A percentile compares a stretch with the other conserved stretches of the same genome.
Evolutionary conservation across 2,797 vertebrate species (phyloP).

Genomic region (Lithobates sylvaticus): DNA sequence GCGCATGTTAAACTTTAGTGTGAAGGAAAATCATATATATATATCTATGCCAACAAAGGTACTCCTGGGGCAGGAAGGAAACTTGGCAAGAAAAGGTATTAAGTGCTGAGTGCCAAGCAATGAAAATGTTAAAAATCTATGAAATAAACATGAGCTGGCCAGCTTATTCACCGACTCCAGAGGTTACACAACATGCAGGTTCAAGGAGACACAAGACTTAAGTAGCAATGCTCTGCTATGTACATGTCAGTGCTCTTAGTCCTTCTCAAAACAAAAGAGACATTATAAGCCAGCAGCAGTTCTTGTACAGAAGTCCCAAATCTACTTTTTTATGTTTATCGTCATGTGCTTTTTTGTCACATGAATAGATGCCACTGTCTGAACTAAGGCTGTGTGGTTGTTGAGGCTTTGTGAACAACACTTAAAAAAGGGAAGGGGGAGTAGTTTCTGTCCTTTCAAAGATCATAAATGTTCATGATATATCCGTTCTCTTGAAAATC

Average conservation of each 20-base stretch:
- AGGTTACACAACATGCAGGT: slow-evolving; percentile 35
- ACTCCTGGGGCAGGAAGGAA: slow-evolving; percentile 41
- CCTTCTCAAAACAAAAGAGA: not conserved
- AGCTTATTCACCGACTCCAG: not conserved
- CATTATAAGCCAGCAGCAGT: slow-evolving; percentile 1
- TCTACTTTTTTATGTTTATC: slow-evolving; percentile 22
- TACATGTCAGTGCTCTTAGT: not conserved
- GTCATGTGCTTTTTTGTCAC: slow-evolving; percentile 58
- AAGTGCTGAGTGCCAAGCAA: slow-evolving; percentile 31
- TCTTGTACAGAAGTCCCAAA: slow-evolving; percentile 10
- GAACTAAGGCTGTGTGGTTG: slow-evolving; percentile 29
- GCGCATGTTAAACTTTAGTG: slow-evolving; percentile 5
- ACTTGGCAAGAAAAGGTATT: slow-evolving; percentile 24
- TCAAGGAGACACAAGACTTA: not conserved
- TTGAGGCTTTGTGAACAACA: slow-evolving; percentile 27
- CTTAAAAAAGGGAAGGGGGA: slow-evolving; percentile 28
- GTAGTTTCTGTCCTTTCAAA: slow-evolving; percentile 18
- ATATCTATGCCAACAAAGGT: slow-evolving; percentile 19
- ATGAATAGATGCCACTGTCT: slow-evolving; percentile 35
- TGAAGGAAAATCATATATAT: slow-evolving; percentile 11
- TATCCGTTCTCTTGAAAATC: slow-evolving; percentile 16
- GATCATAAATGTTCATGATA: slow-evolving; percentile 41
- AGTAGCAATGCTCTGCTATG: not conserved
- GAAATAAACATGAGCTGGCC: slow-evolving; percentile 46
- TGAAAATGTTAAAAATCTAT: slow-evolving; percentile 34